Conservation (phyloP, 2,797 vertebrate genomes). For the Thalassophryne amazonica region DNA sequence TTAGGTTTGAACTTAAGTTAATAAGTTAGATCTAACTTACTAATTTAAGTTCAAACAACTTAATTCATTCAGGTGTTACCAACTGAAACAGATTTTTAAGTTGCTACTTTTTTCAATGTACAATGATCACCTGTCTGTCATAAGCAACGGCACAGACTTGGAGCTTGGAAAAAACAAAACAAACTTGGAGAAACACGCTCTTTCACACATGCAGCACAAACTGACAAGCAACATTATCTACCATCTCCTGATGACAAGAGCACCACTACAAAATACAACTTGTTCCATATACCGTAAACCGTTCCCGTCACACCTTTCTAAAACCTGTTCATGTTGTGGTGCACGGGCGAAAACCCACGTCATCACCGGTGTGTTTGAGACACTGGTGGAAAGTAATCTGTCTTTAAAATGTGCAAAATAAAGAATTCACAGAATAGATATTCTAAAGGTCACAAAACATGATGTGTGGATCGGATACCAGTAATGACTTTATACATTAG, state of each 20-base stretch:
- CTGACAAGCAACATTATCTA: conserved; percentile 65
- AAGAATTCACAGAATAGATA: conserved; percentile 24
- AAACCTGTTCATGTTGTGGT: conserved; percentile 10
- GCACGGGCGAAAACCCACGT: background rate
- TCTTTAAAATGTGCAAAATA: conserved; percentile 11
- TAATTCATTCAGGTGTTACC: too few species aligned
- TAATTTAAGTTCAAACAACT: too few species aligned
- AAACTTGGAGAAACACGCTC: conserved; percentile 44
- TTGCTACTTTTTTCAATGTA: too few species aligned
- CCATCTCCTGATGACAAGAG: conserved; percentile 51
- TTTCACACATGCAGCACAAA: conserved; percentile 78
- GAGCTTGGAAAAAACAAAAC: conserved; percentile 42
- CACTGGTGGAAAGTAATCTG: background rate
- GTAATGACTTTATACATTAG: conserved; percentile 47
- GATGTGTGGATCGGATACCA: conserved; percentile 15
- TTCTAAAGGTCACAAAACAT: conserved; percentile 6
- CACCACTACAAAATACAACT: conserved; percentile 58
- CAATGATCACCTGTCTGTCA: conserved; percentile 49
- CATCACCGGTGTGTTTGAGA: background rate
- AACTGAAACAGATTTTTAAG: too few species aligned
- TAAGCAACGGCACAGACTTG: conserved; percentile 33
- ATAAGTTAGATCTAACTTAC: too few species aligned
- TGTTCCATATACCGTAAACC: conserved; percentile 34
- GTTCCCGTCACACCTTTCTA: conserved; percentile 36
- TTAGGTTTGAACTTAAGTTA: too few species aligned